phyloP scores from a whole-genome alignment of 2,113 vertebrate genomes.

The Melanotaenia duboulayi region DNA sequence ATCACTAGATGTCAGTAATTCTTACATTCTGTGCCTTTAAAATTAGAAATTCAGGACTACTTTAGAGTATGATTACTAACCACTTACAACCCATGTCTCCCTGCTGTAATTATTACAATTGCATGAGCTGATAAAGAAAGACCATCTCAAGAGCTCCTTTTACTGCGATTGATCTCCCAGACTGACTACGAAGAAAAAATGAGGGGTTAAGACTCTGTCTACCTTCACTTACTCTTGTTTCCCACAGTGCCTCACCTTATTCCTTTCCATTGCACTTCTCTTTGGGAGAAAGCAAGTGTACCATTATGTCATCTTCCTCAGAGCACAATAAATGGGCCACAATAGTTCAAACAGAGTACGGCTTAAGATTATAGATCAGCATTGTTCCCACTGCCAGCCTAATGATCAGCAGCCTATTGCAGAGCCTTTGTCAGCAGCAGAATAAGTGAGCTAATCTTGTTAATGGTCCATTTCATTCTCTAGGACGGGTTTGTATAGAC shows the following conservation, averaged over 20 bases:
- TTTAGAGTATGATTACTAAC: too few species aligned
- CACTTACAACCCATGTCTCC: too few species aligned
- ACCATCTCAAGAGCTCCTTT: too few species aligned
- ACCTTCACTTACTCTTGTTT: constrained; percentile 39
- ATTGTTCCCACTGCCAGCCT: constrained; percentile 59
- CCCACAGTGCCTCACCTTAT: background rate
- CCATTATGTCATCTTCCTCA: constrained; percentile 50
- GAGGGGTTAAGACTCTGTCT: constrained; percentile 42
- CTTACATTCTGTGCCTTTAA: too few species aligned
- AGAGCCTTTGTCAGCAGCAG: constrained; percentile 62
- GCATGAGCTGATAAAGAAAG: constrained; percentile 19
- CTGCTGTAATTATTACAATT: constrained; percentile 27
- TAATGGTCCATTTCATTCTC: constrained; percentile 74
- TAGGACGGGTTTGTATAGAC: constrained; percentile 60
- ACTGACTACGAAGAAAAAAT: constrained; percentile 42
- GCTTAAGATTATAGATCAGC: constrained; percentile 70
- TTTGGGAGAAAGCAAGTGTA: constrained; percentile 7
- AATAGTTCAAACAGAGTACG: constrained; percentile 51
- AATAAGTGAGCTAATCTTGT: constrained; percentile 74
- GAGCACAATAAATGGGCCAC: constrained; percentile 59
- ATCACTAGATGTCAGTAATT: too few species aligned
- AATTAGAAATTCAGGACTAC: too few species aligned
- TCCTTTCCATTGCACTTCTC: constrained; percentile 25
- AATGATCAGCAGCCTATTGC: constrained; percentile 67
- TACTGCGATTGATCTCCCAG: constrained; percentile 3